Evolutionary conservation across 1,140 invertebrate species (phyloP), one percentile per base, ranked within the genome.

Genomic region (Drosophila ambigua): DNA sequence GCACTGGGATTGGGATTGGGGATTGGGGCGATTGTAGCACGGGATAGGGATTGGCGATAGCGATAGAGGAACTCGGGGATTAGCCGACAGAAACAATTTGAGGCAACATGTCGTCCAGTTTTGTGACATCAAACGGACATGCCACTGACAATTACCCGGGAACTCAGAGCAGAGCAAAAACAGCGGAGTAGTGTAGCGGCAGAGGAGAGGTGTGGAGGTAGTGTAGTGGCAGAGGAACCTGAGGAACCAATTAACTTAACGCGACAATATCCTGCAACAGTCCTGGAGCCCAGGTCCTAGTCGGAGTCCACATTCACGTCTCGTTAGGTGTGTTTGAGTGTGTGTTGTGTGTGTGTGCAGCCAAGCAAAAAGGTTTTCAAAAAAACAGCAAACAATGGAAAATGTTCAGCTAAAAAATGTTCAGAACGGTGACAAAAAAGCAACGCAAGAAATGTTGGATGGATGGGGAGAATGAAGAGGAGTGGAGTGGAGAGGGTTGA

Each of bases 121-220:
- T 55, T 57, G 63, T 83, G 83, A 88, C 83, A 88, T 66, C 76
- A 59, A 88, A 88, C 83, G 83, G 83, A 88, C 83, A 77, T 89
- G 83, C 83, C 83, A 76, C 63, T 88, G 83, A 79, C 79, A 87
- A 87, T 87, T 87, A 87, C 82, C 60, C 45, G 67, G 63, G 54
- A 81, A 59, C 62, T 23, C 16, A 50, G 23, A 64, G 58, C 59
- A 41, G 60, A 55, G 43, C 57, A 74, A 58, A 66, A 69, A 80
- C 49, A 68, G 76, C 35, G 4, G 57, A 65, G 31, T 8, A 49
- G 39, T 16, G 8, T 26, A 49, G 23, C 8, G 62, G 61, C 52
- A 11, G 35, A 4, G 35, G 35, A 39, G 11, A 39, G 35, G 35
- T 5, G 35, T 3, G 35, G 11, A 0, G 31, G 31, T 8, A 49